phyloP scores from a whole-genome alignment of 2,797 vertebrate species.

The Syndactyla subalaris region DNA sequence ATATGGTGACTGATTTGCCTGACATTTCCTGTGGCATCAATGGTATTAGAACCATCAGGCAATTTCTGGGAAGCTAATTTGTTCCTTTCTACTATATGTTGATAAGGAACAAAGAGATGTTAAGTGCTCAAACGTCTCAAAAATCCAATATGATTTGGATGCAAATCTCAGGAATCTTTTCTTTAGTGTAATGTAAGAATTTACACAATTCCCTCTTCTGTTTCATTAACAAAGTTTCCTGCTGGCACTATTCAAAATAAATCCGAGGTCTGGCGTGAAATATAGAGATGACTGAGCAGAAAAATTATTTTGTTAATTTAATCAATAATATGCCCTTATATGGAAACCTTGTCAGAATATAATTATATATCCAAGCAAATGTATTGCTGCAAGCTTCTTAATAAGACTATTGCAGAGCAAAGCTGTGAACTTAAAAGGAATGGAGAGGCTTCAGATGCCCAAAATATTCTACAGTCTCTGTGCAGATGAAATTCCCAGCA shows the following conservation, averaged over 20 bases:
- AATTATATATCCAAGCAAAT: neutral
- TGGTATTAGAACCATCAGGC: neutral
- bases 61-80: conserved; percentile 38
- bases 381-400: neutral
- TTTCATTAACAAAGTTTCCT: neutral
- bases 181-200: neutral
- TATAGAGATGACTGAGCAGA: neutral
- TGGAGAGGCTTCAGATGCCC: neutral
- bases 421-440: conserved; percentile 4
- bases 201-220: neutral
- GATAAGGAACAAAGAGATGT: conserved; percentile 24
- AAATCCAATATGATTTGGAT: neutral
- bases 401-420: neutral
- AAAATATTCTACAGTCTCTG: neutral
- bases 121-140: neutral
- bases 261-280: neutral
- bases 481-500: neutral
- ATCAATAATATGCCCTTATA: conserved; percentile 2
- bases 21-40: neutral
- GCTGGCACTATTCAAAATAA: neutral
- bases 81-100: neutral
- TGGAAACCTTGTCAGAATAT: neutral
- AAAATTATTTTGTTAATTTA: neutral
- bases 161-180: neutral
- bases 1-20: conserved; percentile 33